Percentiles rank a stretch among this genome's conserved stretches.
These are phyloP conservation scores for Alentia gelatinosa DNA, from an alignment of 2,888 invertebrate genomes.

Conservation along the genomic window DNA sequence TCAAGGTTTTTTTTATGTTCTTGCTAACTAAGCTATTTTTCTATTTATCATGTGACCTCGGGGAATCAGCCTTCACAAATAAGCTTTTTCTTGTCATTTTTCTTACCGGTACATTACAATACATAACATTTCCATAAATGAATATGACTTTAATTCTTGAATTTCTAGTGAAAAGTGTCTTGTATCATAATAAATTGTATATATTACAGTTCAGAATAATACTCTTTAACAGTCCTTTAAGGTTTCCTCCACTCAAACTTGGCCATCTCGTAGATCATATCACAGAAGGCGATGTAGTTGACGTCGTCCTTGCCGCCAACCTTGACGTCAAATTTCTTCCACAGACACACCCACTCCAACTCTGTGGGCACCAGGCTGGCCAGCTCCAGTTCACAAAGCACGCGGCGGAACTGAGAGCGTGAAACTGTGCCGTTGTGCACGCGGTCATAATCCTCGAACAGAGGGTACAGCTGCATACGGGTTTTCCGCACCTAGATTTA, in stretches of 20 bases:
- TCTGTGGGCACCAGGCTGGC: slow-evolving; percentile 74
- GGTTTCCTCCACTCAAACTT: slow-evolving; percentile 59
- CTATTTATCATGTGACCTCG: too few relatives aligned
- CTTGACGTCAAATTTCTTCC: slow-evolving; percentile 77
- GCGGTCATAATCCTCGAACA: slow-evolving; percentile 80
- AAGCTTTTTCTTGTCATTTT: too few relatives aligned
- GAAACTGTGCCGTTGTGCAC: slow-evolving; percentile 80
- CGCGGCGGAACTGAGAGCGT: slow-evolving; percentile 79
- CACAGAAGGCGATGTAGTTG: slow-evolving; percentile 65
- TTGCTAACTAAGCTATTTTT: too few relatives aligned
- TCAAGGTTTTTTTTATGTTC: too few relatives aligned
- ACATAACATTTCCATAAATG: too few relatives aligned
- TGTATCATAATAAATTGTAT: too few relatives aligned
- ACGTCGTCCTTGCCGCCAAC: slow-evolving; percentile 68
- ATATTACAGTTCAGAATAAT: too few relatives aligned
- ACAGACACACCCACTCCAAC: slow-evolving; percentile 76
- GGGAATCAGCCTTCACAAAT: too few relatives aligned
- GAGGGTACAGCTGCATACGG: slow-evolving; percentile 80
- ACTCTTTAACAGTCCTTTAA: too few relatives aligned
- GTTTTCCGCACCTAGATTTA: slow-evolving; percentile 76
- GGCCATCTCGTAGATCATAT: slow-evolving; percentile 61
- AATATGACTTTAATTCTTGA: too few relatives aligned
- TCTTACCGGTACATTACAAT: too few relatives aligned
- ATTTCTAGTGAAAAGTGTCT: too few relatives aligned
- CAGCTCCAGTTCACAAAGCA: slow-evolving; percentile 78